phyloP scores from a whole-genome alignment of 2,113 vertebrate species.

The Chaetodon auriga region DNA sequence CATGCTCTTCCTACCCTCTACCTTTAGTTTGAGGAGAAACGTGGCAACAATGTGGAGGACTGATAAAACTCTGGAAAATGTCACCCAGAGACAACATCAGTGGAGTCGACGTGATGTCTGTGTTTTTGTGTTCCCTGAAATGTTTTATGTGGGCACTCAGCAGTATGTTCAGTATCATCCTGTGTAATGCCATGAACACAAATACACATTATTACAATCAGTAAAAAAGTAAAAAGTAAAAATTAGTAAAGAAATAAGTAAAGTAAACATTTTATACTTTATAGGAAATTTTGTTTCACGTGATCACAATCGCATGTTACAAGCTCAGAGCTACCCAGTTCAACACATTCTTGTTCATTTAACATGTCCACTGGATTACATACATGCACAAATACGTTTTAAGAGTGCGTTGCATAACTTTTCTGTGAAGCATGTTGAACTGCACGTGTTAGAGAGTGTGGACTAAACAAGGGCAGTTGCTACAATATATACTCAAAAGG shows the following conservation, averaged over 20 bases:
- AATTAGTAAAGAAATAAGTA: no score
- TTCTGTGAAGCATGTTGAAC: background rate
- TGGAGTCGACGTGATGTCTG: background rate
- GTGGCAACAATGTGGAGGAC: background rate
- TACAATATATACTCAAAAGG: background rate
- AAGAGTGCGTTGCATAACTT: background rate
- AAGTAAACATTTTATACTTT: background rate
- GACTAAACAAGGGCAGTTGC: background rate
- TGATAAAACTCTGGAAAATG: background rate
- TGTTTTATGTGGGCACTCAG: background rate
- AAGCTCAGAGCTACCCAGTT: background rate
- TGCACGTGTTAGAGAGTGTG: background rate
- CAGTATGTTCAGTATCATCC: background rate
- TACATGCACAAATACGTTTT: background rate
- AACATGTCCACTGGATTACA: background rate
- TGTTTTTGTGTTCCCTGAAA: background rate
- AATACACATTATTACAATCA: no score
- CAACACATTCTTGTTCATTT: constrained; percentile 14
- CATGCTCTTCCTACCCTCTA: constrained; percentile 89
- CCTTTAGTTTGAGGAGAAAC: constrained; percentile 78
- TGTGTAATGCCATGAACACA: background rate
- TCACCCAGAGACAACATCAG: background rate
- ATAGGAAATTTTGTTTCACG: background rate
- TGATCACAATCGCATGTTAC: background rate
- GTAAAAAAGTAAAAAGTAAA: no score